Evolutionary conservation across 92 coral and sea anemone genomes (phyloP).

Genomic region (Actinostola sp.): DNA sequence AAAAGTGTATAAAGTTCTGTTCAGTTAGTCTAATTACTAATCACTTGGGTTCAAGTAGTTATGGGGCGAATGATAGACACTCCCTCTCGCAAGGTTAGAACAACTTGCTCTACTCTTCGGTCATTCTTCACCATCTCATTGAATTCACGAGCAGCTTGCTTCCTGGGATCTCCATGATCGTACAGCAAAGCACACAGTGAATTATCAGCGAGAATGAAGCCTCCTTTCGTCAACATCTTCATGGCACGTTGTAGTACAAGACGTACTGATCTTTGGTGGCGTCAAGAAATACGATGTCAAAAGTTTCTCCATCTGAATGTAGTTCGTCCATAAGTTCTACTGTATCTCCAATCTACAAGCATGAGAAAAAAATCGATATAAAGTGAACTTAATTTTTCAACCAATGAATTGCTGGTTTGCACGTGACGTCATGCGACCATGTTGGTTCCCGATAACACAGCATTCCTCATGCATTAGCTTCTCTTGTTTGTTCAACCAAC

Average conservation of each 20-base stretch:
- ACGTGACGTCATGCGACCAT: too few relatives aligned
- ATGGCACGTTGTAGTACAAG: slow-evolving; percentile 28
- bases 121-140: slow-evolving; percentile 43
- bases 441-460: too few relatives aligned
- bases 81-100: slow-evolving; percentile 42
- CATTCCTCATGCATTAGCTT: too few relatives aligned
- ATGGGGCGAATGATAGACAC: slow-evolving; percentile 39
- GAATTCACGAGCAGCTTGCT: slow-evolving; percentile 34
- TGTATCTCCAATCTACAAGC: slow-evolving; percentile 51
- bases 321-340: slow-evolving; percentile 23
- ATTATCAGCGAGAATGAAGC: slow-evolving; percentile 43
- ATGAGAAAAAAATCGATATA: too few relatives aligned
- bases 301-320: slow-evolving; percentile 14
- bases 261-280: slow-evolving; percentile 38
- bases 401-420: too few relatives aligned
- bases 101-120: slow-evolving; percentile 42
- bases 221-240: slow-evolving; percentile 31
- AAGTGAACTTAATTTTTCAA: too few relatives aligned
- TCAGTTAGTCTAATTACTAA: too few relatives aligned
- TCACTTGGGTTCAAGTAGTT: background rate
- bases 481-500: too few relatives aligned
- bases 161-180: slow-evolving; percentile 27
- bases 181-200: slow-evolving; percentile 39
- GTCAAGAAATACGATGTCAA: slow-evolving; percentile 41
- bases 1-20: too few relatives aligned